Percentiles rank a stretch among this genome's conserved stretches.
Conservation (phyloP, 2,113 vertebrate genomes). For the Trogon surrucura region DNA sequence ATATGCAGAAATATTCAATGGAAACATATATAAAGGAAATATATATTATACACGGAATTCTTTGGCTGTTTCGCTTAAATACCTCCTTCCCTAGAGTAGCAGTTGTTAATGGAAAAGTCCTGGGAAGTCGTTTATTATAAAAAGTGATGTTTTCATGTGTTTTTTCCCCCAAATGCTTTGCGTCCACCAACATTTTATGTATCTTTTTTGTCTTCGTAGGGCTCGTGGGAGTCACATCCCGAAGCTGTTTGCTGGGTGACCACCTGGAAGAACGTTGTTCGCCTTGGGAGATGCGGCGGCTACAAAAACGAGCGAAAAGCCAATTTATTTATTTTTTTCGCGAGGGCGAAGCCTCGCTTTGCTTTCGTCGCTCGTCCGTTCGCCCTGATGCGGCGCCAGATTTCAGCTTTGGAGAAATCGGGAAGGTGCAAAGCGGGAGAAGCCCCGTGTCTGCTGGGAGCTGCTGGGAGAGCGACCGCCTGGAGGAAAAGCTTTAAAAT, state of each 20-base stretch:
- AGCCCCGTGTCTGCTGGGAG: neutral
- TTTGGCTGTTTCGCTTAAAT: neutral
- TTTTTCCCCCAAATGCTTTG: neutral
- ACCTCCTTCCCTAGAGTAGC: neutral
- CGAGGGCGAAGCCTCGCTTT: neutral
- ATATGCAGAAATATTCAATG: neutral
- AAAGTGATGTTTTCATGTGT: neutral
- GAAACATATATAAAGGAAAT: neutral
- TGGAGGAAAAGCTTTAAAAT: neutral
- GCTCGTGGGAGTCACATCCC: neutral
- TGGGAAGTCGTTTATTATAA: neutral
- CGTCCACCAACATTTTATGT: neutral
- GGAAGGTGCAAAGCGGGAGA: neutral
- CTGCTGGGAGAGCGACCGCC: neutral
- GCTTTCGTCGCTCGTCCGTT: neutral
- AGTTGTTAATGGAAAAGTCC: neutral
- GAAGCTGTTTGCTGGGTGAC: fast-evolving
- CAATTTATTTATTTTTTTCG: neutral
- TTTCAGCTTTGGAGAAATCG: neutral
- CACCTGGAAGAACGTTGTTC: neutral
- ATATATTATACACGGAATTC: neutral
- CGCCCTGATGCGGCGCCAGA: neutral
- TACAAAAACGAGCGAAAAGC: neutral
- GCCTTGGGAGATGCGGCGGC: fast-evolving
- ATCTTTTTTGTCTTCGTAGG: neutral